Conservation (phyloP, 2,888 invertebrate species). For the Drosophila sordidapex region DNA sequence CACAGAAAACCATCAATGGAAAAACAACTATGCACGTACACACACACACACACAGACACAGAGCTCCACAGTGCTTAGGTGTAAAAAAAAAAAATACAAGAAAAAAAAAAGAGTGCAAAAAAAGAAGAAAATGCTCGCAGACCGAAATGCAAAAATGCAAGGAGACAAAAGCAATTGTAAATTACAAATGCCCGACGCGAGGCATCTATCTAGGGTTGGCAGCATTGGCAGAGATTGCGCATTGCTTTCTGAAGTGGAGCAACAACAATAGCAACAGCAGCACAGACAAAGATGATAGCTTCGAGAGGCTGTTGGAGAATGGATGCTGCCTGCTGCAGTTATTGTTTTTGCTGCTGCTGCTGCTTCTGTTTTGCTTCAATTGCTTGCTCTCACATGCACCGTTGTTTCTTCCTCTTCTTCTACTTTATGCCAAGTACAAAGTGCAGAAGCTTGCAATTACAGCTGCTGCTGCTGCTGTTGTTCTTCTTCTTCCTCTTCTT, state of each 20-base stretch:
- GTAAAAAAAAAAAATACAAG: conserved; percentile 20
- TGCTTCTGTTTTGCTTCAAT: conserved; percentile 48
- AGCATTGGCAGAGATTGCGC: conserved; percentile 64
- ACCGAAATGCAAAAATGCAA: conserved; percentile 51
- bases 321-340: conserved; percentile 23
- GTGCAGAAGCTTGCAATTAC: conserved; percentile 66
- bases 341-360: conserved; percentile 8
- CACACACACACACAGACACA: conserved; percentile 16
- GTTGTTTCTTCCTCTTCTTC: conserved; percentile 39
- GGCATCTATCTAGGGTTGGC: conserved; percentile 20
- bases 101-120: conserved; percentile 44
- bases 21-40: conserved; percentile 70
- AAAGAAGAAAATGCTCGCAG: conserved; percentile 25
- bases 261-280: conserved; percentile 24
- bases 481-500: conserved; percentile 18
- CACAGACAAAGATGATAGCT: conserved; percentile 64
- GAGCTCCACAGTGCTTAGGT: conserved; percentile 35
- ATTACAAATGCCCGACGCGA: conserved; percentile 60
- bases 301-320: conserved; percentile 45
- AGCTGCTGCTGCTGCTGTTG: conserved; percentile 37
- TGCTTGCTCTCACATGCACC: conserved; percentile 32
- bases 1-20: conserved; percentile 81
- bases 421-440: conserved; percentile 49
- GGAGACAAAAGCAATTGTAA: conserved; percentile 75
- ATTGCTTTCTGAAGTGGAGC: conserved; percentile 74